Evolutionary conservation across 2,888 invertebrate species (phyloP), one percentile per base, ranked within the genome.

Genomic region (Sarcophaga carnaria): DNA sequence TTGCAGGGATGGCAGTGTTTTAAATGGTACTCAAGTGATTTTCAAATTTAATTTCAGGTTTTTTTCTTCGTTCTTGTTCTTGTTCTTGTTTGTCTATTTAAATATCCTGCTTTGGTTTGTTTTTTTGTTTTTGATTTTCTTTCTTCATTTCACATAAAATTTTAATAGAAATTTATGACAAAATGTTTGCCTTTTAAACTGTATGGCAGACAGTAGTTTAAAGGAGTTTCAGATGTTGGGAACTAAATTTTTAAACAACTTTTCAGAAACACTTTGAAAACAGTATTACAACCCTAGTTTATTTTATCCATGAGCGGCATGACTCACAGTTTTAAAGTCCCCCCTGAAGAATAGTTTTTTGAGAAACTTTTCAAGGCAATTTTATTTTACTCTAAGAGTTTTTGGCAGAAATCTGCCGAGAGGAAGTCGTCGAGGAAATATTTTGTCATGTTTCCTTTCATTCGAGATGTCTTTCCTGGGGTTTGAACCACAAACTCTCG

Each of bases 21-120:
- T 82, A 84, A 54, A 87, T 87, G 81, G 63, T 64, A 84, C 81
- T 84, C 81, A 69, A 87, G 87, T 79, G 81, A 87, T 87, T 87
- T 87, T 49, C 25, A 71, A 84, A 80, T 84, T 37, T 45, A 37
- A 37, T 37, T 37, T 10, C 37, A 37, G 6, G 10, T 37, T 37
- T 37, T 37, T 37, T 3, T 8, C 6, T 20, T 20, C 1, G 6
- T 37, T 0, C 5, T 27, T 20, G n/a, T 67, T 45, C 45, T 20
- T 12, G 6, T 67, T 45, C 45, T 17, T 67, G 17, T 37, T 27
- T 17, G 8, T 66, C 17, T 66, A 37, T 37, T 17, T 17, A 66
- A 66, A 37, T 66, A 37, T 22, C 67, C 20, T 47, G 17, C 47
- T 27, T 17, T 37, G 14, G n/a, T 14, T n/a, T 25, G 49, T 49